These are phyloP conservation scores for Drosophila guanche DNA, from an alignment of 1,140 invertebrate species.

Conservation along the genomic window DNA sequence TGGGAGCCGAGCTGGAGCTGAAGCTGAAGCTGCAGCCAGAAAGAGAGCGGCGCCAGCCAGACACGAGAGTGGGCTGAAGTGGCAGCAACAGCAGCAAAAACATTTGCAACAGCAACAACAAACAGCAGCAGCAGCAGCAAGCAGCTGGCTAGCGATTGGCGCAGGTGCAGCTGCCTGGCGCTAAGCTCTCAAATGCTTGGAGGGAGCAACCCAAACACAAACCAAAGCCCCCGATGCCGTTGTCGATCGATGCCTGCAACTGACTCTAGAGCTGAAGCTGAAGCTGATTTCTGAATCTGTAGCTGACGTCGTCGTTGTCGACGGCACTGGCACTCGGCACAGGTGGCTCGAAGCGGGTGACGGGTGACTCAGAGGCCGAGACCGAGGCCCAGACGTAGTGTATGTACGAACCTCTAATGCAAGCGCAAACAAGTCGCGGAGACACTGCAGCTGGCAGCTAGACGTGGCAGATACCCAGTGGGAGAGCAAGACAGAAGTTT, in stretches of 20 bases:
- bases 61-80: slow-evolving; percentile 42
- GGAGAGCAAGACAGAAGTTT: too few species aligned
- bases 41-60: slow-evolving; percentile 55
- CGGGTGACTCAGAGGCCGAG: slow-evolving; percentile 40
- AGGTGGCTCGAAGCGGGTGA: slow-evolving; percentile 65
- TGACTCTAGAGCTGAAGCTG: slow-evolving; percentile 19
- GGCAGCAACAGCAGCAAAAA: slow-evolving; percentile 23
- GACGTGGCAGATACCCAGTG: slow-evolving; percentile 13
- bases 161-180: slow-evolving; percentile 72
- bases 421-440: slow-evolving; percentile 33
- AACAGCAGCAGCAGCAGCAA: slow-evolving; percentile 27
- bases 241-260: slow-evolving; percentile 1
- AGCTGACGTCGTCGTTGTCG: slow-evolving; percentile 40
- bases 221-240: slow-evolving; percentile 28
- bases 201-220: slow-evolving; percentile 27
- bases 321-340: slow-evolving; percentile 29
- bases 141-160: slow-evolving; percentile 69
- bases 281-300: slow-evolving; percentile 20
- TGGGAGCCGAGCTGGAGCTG: slow-evolving; percentile 3
- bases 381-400: neutral
- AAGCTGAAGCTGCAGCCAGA: slow-evolving; percentile 23
- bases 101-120: slow-evolving; percentile 8
- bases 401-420: slow-evolving; percentile 27
- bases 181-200: slow-evolving; percentile 28
- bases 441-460: neutral